Evolutionary conservation across 2,888 invertebrate species (phyloP), one percentile per base, ranked within the genome.

Genomic region (Halictus ligatus): DNA sequence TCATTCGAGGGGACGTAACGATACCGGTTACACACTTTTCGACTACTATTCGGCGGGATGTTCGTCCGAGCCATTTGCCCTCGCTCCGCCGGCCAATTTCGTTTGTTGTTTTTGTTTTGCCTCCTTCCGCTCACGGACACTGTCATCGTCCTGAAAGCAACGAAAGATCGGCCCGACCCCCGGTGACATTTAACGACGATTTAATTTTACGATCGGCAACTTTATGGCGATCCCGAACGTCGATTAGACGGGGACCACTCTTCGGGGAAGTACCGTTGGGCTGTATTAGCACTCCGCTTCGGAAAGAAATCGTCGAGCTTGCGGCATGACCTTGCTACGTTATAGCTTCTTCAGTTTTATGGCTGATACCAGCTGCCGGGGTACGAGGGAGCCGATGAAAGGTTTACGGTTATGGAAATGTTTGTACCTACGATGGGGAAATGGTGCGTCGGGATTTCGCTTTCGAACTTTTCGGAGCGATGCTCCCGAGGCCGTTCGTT

Each of bases 181-280:
- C 80, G 78, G 48, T 78, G 89, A 88, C 89, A 83, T 88, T 90
- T 84, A 86, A 90, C 85, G 86, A 89, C 90, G 83, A 88, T 91
- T 91, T 91, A 90, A 91, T 91, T 91, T 91, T 91, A 91, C 90
- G 91, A 91, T 88, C 91, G 80, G 71, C 83, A 86, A 83, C 71
- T 91, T 91, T 89, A 91, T 71, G 89, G 79, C 83, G 88, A 88
- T 87, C 84, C 84, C 85, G 90, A 85, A 73, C 85, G 91, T 88
- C 91, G 91, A 91, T 91, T 91, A 91, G 90, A 88, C 81, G 82
- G 75, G 80, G 78, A 75, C 86, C 81, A 82, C 80, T 86, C 78
- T 84, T 84, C 80, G 79, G 78, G 40, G 82, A 84, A 84, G 87
- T 86, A 87, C 83, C 87, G 83, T 86, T 84, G 58, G 58, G 79